Percentiles rank a stretch among this genome's conserved stretches.
These are phyloP conservation scores for Drosophila prosaltans DNA, from an alignment of 1,140 invertebrate genomes.

Conservation along the genomic window DNA sequence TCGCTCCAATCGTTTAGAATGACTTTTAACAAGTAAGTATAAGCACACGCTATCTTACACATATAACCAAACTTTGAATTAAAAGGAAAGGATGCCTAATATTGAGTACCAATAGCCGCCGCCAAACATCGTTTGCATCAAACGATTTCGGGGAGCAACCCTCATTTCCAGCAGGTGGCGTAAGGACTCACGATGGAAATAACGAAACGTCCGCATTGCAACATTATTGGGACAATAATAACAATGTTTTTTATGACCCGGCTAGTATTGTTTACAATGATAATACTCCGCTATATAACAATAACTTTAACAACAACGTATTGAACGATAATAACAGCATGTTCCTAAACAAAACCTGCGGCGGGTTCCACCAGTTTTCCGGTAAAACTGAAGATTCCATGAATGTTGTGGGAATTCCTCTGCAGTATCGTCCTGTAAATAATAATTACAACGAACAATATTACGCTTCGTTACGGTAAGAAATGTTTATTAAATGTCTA, in stretches of 20 bases:
- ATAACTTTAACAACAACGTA: background rate
- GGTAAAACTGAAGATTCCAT: background rate
- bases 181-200: background rate
- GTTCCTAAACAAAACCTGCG: background rate
- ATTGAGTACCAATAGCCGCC: slow-evolving; percentile 6
- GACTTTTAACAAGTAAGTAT: background rate
- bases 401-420: background rate
- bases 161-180: background rate
- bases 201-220: background rate
- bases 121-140: background rate
- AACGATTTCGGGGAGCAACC: background rate
- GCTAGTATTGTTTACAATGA: background rate
- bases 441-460: background rate
- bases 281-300: background rate
- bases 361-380: background rate
- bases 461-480: background rate
- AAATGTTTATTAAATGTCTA: background rate
- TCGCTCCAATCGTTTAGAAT: background rate
- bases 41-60: slow-evolving; percentile 1
- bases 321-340: background rate
- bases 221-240: background rate
- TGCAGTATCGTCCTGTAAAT: background rate
- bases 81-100: slow-evolving; percentile 4
- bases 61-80: no score
- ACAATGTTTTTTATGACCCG: background rate